These are phyloP conservation scores for Muntiacus muntjak DNA, from an alignment of 2,113 vertebrate species.

Conservation along the genomic window DNA sequence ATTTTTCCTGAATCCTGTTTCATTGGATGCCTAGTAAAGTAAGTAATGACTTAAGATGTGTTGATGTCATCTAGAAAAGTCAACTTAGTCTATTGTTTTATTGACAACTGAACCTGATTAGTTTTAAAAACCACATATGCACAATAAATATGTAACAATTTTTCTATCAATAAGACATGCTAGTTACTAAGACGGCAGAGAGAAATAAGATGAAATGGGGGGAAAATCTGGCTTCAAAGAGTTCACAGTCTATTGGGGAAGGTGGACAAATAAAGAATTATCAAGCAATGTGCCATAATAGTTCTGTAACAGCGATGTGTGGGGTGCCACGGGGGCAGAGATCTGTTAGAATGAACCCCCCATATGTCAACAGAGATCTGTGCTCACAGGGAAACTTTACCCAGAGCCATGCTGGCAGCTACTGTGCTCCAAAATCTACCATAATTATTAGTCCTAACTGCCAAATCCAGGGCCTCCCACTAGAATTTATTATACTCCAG, in stretches of 20 bases:
- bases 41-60: background rate
- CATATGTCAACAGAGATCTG: constrained; percentile 49
- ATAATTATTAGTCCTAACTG: constrained; percentile 53
- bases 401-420: constrained; percentile 45
- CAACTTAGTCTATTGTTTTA: background rate
- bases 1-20: background rate
- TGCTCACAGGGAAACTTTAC: constrained; percentile 32
- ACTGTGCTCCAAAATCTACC: constrained; percentile 47
- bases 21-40: background rate
- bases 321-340: constrained; percentile 6
- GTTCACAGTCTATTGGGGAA: background rate
- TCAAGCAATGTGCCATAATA: background rate
- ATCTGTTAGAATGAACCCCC: constrained; percentile 2
- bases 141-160: background rate
- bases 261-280: constrained; percentile 19
- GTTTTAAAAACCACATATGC: background rate
- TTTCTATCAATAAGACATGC: background rate
- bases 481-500: constrained; percentile 49
- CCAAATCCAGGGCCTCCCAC: constrained; percentile 56
- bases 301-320: background rate
- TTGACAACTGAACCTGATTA: background rate
- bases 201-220: background rate
- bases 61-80: background rate
- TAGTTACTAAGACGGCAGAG: background rate
- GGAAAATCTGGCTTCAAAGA: background rate